Evolutionary conservation across 2,113 vertebrate genomes (phyloP), one percentile per base, ranked within the genome.

Genomic region (Lota lota): DNA sequence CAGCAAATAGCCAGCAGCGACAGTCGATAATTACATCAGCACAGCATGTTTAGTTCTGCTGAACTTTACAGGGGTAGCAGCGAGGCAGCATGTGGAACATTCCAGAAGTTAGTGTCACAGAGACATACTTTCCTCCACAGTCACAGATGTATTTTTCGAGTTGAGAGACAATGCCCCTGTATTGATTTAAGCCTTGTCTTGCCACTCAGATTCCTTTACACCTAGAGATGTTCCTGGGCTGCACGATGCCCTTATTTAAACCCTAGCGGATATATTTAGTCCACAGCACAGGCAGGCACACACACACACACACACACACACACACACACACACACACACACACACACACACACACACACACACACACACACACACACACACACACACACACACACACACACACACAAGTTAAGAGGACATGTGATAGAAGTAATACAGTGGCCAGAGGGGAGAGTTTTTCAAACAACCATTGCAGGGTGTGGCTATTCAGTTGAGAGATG

Each of bases 201-300:
- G 75, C 76, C 63, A 70, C 20, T 67, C 77, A 81, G 87, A 82
- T 91, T 89, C 47, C 80, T 85, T 93, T 91, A 86, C 91, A 80
- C 3, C 66, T 86, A 47, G 40, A 90, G 90, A 86, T 91, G 90
- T 14, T 88, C 89, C 90, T 91, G 86, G 83, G 83, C 85, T 18
- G 78, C 84, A 83, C 69, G 24, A 90, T 90, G 89, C 87, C 91
- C 88, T 91, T 92, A 92, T 92, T 91, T 92, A 93, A 47, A 90
- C 90, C 83, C 86, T 69, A 70, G 0, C 10, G 74, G 87, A 78
- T 92, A 92, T 91, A 91, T 92, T 92, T 92, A 92, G 88, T 83
- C 60, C 75, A 4, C 79, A 61, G 75, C 80, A 89, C 88, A 86
- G 86, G 40, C 40, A 47, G 40, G 10, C 40, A 47, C 5, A 7